Evolutionary conservation across 2,888 invertebrate genomes (phyloP).

Genomic region (Drosophila infuscata): DNA sequence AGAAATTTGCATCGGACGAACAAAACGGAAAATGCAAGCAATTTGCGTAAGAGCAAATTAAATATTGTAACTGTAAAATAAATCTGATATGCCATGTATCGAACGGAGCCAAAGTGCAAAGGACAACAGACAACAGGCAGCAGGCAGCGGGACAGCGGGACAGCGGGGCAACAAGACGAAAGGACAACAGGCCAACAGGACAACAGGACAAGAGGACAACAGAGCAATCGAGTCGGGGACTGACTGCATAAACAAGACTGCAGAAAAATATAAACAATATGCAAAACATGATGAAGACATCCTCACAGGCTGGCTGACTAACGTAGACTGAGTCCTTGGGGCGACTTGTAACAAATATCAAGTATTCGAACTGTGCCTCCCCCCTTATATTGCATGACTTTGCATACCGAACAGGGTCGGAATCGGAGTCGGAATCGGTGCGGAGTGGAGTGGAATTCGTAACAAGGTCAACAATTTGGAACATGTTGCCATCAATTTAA

Average conservation of each 20-base stretch:
- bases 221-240: conserved; percentile 42
- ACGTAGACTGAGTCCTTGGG: conserved; percentile 1
- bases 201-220: conserved; percentile 8
- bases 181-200: neutral
- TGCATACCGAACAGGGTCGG: conserved; percentile 33
- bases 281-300: conserved; percentile 66
- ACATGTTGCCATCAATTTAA: conserved; percentile 62
- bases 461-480: conserved; percentile 65
- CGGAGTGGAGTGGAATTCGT: conserved; percentile 12
- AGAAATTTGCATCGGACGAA: conserved; percentile 53
- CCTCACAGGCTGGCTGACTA: conserved; percentile 1
- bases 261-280: conserved; percentile 74
- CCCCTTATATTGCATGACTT: conserved; percentile 38
- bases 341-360: conserved; percentile 50
- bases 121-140: conserved; percentile 42
- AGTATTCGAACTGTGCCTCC: conserved; percentile 55
- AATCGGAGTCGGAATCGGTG: neutral
- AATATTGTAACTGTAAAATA: conserved; percentile 76
- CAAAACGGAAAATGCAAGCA: conserved; percentile 64
- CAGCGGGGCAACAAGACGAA: conserved; percentile 10
- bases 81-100: conserved; percentile 69
- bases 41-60: conserved; percentile 76
- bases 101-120: conserved; percentile 54
- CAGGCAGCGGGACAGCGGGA: neutral
- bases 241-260: conserved; percentile 56